Conservation (phyloP, 2,888 invertebrate genomes). For the Aradus depressus region DNA sequence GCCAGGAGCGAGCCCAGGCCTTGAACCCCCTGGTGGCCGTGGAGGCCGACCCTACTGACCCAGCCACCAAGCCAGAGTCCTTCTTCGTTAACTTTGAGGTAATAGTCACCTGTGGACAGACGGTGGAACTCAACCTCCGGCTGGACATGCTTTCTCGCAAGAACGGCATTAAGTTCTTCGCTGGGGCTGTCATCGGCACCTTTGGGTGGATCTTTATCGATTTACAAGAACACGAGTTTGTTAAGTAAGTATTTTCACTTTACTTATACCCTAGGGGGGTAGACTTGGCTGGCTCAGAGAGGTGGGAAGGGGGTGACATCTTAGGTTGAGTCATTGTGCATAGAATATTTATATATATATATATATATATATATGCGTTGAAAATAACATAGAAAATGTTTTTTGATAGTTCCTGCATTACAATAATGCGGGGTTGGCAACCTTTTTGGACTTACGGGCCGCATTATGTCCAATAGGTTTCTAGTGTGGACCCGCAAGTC, state of each 20-base stretch:
- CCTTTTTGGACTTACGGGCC: no score
- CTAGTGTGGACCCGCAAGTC: no score
- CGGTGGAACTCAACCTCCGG: slow-evolving; percentile 55
- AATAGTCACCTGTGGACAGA: slow-evolving; percentile 67
- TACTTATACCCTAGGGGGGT: no score
- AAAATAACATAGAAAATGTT: no score
- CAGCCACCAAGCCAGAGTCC: slow-evolving; percentile 52
- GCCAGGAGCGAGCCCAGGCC: slow-evolving; percentile 61
- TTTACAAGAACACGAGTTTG: slow-evolving; percentile 69
- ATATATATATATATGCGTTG: no score
- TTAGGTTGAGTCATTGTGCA: no score
- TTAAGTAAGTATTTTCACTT: slow-evolving; percentile 68
- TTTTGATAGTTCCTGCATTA: no score
- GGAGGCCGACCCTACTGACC: slow-evolving; percentile 49
- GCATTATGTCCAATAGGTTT: no score
- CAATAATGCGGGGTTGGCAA: no score
- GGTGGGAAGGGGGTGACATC: no score
- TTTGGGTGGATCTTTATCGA: slow-evolving; percentile 87
- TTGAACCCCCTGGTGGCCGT: slow-evolving; percentile 92
- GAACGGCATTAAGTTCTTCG: slow-evolving; percentile 68
- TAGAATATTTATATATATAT: no score
- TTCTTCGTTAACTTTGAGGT: slow-evolving; percentile 57
- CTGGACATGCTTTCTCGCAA: slow-evolving; percentile 67
- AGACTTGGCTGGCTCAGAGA: neutral
- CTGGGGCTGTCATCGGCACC: slow-evolving; percentile 86